These are phyloP conservation scores for Drosophila equinoxialis DNA, from an alignment of 1,140 invertebrate genomes.

Conservation along the genomic window DNA sequence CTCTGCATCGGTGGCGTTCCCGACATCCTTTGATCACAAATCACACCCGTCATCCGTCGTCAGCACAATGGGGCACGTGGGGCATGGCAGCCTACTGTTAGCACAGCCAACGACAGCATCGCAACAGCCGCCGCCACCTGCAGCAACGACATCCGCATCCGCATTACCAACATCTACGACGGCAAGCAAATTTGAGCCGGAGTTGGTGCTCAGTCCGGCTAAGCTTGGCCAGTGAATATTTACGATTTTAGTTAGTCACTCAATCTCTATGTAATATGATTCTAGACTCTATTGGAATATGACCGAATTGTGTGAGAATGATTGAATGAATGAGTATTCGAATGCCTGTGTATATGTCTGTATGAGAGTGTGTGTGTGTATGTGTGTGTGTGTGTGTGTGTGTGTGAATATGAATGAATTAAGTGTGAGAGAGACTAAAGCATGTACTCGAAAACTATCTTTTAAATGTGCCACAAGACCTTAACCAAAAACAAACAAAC, in stretches of 20 bases:
- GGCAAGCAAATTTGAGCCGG: slow-evolving; percentile 73
- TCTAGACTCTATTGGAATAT: slow-evolving; percentile 11
- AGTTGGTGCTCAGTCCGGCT: slow-evolving; percentile 81
- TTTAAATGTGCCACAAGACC: slow-evolving; percentile 75
- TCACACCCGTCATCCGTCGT: slow-evolving; percentile 75
- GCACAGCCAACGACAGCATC: no score
- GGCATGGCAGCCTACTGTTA: slow-evolving; percentile 48
- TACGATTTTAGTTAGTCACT: slow-evolving; percentile 69
- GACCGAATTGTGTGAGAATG: slow-evolving; percentile 28
- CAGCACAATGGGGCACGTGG: slow-evolving; percentile 26
- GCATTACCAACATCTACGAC: slow-evolving; percentile 23
- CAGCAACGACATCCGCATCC: slow-evolving; percentile 18
- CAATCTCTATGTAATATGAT: slow-evolving; percentile 30
- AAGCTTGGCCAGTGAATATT: slow-evolving; percentile 80
- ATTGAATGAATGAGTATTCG: slow-evolving; percentile 22
- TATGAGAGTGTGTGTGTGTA: slow-evolving; percentile 3
- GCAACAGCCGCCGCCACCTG: slow-evolving; percentile 23
- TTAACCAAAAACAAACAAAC: slow-evolving; percentile 26
- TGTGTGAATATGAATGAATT: slow-evolving; percentile 23
- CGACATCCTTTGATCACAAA: slow-evolving; percentile 58
- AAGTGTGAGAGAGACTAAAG: slow-evolving; percentile 7
- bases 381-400: no score
- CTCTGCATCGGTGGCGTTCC: slow-evolving; percentile 35
- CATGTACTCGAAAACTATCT: slow-evolving; percentile 53
- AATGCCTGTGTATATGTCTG: slow-evolving; percentile 16